Base-by-base conservation (phyloP, 2,797 vertebrate species). In the Platyrinchus mystaceus region DNA sequence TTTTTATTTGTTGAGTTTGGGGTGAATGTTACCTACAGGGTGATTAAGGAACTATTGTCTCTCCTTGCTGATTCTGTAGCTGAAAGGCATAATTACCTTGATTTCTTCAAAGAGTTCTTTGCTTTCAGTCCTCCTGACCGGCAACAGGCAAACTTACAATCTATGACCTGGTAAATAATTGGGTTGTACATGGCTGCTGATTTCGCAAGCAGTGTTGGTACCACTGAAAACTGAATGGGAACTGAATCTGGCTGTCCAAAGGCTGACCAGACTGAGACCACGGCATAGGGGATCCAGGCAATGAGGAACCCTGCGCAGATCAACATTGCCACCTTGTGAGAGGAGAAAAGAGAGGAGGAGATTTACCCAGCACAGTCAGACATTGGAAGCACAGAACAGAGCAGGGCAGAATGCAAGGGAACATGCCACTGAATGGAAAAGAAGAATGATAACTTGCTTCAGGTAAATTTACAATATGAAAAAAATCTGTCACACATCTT, bases 101-200 rank as follows among this genome's bases (percentile, higher is more conserved):
- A 98, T 76, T 97, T 98, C 94, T 97, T 97, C 78, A 94, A 96
- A 90, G 97, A 97, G 56, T 94, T 97, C 87, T 95, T 98, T 94
- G 98, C 98, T 89, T 97, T 98, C 92, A 97, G 68, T 53, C 98
- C 98, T 81, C 94, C 89, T 9, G 94, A 62, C 7, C 96, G 97
- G n/a, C 97, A 95, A 68, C 98, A 99, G 67, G 98, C 88, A 55
- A 97, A 97, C 93, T 98, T 99, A 85, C 98, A 98, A 37, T 98
- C 97, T 17, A 99, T 98, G n/a, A 99, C 97, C 97, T 99, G 99
- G 97, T 99, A 99, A 89, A 99, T 99, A 94, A 99, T 99, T 15
- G 99, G 99, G 96, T 99, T 99, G 97, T 99, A 99, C 99, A 99
- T 99, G 41, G 99, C 98, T 32, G 99, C 98, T 9, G 99, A 99